These are phyloP conservation scores for Drosophila meridiana DNA, from an alignment of 2,888 invertebrate species.

Conservation along the genomic window DNA sequence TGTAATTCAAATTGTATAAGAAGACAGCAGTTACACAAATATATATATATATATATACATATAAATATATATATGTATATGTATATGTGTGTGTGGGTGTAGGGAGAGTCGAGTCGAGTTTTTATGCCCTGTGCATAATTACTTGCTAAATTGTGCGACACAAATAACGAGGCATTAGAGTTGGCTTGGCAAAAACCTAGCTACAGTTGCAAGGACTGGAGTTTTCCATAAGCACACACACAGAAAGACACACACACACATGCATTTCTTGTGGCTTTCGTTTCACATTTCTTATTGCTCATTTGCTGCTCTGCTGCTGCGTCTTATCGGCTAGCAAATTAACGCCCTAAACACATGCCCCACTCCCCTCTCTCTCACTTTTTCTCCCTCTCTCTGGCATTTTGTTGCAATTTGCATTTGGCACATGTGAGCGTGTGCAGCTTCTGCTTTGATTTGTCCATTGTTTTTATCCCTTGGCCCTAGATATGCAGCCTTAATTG, in stretches of 20 bases:
- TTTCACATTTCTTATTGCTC: conserved; percentile 17
- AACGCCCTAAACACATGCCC: conserved; percentile 47
- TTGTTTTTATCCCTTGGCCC: conserved; percentile 1
- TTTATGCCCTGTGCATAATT: conserved; percentile 60
- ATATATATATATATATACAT: background rate
- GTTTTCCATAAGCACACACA: background rate
- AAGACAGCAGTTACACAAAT: conserved; percentile 13
- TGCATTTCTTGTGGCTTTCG: conserved; percentile 9
- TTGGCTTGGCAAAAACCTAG: conserved; percentile 38
- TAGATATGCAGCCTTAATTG: conserved; percentile 27
- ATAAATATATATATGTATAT: background rate
- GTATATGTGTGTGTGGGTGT: background rate
- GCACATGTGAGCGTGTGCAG: conserved; percentile 1
- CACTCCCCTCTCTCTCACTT: background rate
- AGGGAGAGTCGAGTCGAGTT: conserved; percentile 3
- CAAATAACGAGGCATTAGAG: conserved; percentile 68
- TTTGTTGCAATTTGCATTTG: conserved; percentile 35
- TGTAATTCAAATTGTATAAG: conserved; percentile 45
- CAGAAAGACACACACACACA: background rate
- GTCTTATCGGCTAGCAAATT: conserved; percentile 61
- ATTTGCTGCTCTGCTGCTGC: conserved; percentile 32
- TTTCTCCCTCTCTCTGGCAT: conserved; percentile 15
- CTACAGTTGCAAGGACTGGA: conserved; percentile 1
- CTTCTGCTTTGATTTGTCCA: conserved; percentile 5
- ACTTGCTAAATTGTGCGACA: conserved; percentile 71